Percentiles rank a stretch among this genome's conserved stretches.
phyloP scores from a whole-genome alignment of 2,888 invertebrate species.

The Prenolepis imparis region DNA sequence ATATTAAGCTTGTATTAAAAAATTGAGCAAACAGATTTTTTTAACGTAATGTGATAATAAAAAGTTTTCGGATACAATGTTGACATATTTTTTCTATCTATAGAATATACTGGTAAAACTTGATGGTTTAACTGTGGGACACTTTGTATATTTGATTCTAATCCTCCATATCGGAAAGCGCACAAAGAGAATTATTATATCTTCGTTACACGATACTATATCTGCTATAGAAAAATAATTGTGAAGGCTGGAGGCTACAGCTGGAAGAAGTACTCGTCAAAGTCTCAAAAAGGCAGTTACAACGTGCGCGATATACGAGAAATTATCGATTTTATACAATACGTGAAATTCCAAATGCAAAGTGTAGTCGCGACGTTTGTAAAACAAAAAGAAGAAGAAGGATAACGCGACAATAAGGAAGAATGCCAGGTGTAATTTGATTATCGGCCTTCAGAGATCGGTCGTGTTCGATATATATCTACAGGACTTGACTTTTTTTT shows the following conservation, averaged over 20 bases:
- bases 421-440: slow-evolving; percentile 57
- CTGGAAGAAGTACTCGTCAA: slow-evolving; percentile 55
- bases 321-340: neutral
- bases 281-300: slow-evolving; percentile 48
- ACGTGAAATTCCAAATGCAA: neutral
- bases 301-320: slow-evolving; percentile 29
- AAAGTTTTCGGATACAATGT: neutral
- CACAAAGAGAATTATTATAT: slow-evolving; percentile 64
- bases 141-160: slow-evolving; percentile 29
- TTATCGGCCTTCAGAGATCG: slow-evolving; percentile 32
- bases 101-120: neutral
- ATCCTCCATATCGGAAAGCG: slow-evolving; percentile 49
- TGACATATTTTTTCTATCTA: neutral
- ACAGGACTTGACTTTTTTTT: slow-evolving; percentile 36
- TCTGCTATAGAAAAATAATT: slow-evolving; percentile 35
- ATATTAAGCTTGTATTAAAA: too few relatives aligned
- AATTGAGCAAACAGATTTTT: neutral
- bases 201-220: slow-evolving; percentile 47
- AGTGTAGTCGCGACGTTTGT: slow-evolving; percentile 9
- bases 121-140: neutral
- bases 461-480: slow-evolving; percentile 40
- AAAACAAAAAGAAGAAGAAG: slow-evolving; percentile 56
- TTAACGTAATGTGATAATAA: neutral
- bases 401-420: slow-evolving; percentile 68
- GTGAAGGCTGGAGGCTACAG: slow-evolving; percentile 40